Evolutionary conservation across 2,113 vertebrate genomes (phyloP).

Genomic region (Daphoenositta chrysoptera): DNA sequence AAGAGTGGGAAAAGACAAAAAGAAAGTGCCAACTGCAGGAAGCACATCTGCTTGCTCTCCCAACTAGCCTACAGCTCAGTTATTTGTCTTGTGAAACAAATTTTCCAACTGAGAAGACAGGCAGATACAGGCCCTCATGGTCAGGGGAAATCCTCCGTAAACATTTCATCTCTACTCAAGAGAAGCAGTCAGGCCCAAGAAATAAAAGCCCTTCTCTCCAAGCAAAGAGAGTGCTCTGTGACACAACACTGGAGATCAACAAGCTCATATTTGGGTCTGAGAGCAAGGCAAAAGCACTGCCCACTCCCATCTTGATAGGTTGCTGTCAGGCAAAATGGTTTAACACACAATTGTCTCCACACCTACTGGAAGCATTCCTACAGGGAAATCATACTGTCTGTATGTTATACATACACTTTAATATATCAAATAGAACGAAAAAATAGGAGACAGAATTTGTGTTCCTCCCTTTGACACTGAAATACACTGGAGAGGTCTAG

Average conservation of each 20-base stretch:
- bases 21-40: not conserved
- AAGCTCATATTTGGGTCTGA: not conserved
- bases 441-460: not conserved
- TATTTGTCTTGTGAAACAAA: constrained; percentile 40
- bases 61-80: constrained; percentile 31
- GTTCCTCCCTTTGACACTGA: not conserved
- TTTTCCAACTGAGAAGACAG: constrained; percentile 48
- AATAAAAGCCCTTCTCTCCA: not conserved
- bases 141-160: constrained; percentile 20
- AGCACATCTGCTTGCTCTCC: constrained; percentile 1
- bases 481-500: not conserved
- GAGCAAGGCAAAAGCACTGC: not conserved
- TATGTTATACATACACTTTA: not conserved
- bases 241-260: not conserved
- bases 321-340: not conserved
- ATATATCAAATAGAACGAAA: not conserved
- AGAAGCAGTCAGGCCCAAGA: not conserved
- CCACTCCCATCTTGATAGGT: not conserved
- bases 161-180: not conserved
- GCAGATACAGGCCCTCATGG: constrained; percentile 1
- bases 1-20: not conserved
- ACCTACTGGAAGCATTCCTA: not conserved
- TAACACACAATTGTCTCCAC: not conserved
- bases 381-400: not conserved
- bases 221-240: not conserved